Base-by-base conservation (phyloP, 2,888 invertebrate genomes). In the Trisateles emortualis region DNA sequence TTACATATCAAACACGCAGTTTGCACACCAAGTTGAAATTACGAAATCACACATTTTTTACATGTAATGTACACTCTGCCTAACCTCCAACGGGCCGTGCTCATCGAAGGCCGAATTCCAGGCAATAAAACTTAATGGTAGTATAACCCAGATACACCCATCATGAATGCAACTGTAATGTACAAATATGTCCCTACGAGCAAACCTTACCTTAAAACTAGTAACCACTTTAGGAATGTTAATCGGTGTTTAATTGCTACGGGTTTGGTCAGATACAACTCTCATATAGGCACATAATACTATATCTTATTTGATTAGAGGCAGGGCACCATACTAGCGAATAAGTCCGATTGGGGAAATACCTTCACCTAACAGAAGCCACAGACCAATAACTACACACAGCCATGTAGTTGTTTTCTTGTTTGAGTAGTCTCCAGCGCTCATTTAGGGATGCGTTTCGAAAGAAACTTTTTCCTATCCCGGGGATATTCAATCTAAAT, bases 121-220 rank as follows among this genome's bases (percentile, higher is more conserved):
- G 68, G 81, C 81, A 84, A 84, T 90, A 88, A 89, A 84, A 83
- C 74, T 74, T 78, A 79, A 82, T 83, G 75, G 77, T 70, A 71
- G 68, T 74, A 65, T 87, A 88, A 88, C 90, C 89, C 79, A 88
- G 87, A 86, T 88, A 78, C 81, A 82, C 81, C 83, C 83, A 81
- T 79, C 76, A 68, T 68, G 66, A 72, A 70, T 74, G 78, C 68
- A 76, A 65, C 71, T 59, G 77, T 76, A 73, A 64, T 55, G 61
- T 64, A 78, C 80, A 74, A 76, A 82, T 81, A 81, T 76, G 78
- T 81, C 77, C 68, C 65, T 76, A 75, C 70, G 60, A 74, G 67
- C 63, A 52, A 67, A 68, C 68, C 66, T 69, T 73, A 66, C 80
- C 77, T 69, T 79, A 74, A 74, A 72, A 41, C 54, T 60, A 68